Evolutionary conservation across 2,888 invertebrate genomes (phyloP), one percentile per base, ranked within the genome.

Genomic region (Nemotelus pantherinus): DNA sequence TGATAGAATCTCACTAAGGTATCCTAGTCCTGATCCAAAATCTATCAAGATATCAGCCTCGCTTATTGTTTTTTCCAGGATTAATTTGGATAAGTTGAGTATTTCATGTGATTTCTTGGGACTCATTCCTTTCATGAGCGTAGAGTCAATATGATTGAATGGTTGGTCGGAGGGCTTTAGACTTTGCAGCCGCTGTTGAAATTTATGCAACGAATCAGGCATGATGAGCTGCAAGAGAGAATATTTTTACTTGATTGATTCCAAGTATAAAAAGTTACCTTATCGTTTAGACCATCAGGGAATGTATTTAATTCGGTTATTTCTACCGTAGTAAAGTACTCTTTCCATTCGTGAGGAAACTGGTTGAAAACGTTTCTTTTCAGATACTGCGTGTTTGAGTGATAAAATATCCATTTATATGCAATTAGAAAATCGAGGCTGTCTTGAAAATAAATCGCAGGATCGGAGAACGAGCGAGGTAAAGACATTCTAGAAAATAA

Each of bases 11-110:
- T 93, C 92, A 80, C 92, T 92, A 67, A 94, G 87, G 83, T 94
- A 94, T 0, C 94, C 94, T 88, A 94, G 86, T 4, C 94, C 94
- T 25, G 92, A 90, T 10, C 94, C 94, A 82, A 94, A 89, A 85
- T 94, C 94, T 0, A 94, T 88, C 41, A 94, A 87, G 2, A 89
- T 85, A 68, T 89, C 84, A 77, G 90, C 89, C 5, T 86, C 84
- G 5, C 86, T 81, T n/a, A 83, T 81, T 82, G 84, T 83, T 10
- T 81, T 80, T 0, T 77, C 77, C 41, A 82, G 45, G 65, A 87
- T 84, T 4, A 91, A 86, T 50, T 89, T 86, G 2, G 92, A 90
- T 68, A 94, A 85, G 81, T 89, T 87, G 9, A 89, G 81, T 65
- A 94, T 92, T 88, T 94, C 94, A 80, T 94, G 93, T 79, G 88